phyloP scores from a whole-genome alignment of 2,113 vertebrate species.

The Apodemus speciosus region DNA sequence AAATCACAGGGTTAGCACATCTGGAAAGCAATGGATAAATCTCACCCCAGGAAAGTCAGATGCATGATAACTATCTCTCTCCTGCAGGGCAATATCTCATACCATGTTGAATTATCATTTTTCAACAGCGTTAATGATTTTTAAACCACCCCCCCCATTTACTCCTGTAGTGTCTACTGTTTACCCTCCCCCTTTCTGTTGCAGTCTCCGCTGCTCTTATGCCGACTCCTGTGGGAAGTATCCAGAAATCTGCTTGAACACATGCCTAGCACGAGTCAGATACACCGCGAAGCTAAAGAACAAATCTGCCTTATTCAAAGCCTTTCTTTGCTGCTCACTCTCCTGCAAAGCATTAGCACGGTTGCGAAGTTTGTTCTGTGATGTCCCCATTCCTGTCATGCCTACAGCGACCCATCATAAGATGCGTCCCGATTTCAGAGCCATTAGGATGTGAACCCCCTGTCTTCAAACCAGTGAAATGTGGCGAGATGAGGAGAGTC shows the following conservation, averaged over 20 bases:
- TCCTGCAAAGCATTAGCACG: neutral
- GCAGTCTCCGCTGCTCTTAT: neutral
- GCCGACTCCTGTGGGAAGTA: neutral
- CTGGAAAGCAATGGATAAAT: neutral
- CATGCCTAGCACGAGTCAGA: neutral
- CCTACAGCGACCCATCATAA: neutral
- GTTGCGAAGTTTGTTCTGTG: neutral
- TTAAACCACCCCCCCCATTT: neutral
- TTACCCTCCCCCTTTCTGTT: neutral
- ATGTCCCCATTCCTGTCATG: neutral
- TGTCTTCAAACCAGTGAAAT: conserved; percentile 76
- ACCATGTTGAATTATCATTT: neutral
- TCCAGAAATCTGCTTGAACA: neutral
- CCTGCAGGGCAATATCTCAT: neutral
- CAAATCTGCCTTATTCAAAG: neutral
- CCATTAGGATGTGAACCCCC: neutral
- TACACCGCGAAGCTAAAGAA: neutral
- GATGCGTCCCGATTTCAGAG: conserved; percentile 11
- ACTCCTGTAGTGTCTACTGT: neutral
- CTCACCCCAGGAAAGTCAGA: too few relatives aligned
- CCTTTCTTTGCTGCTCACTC: neutral
- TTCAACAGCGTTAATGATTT: neutral
- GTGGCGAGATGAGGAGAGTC: conserved; percentile 79
- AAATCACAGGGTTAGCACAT: neutral
- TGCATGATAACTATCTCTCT: neutral